These are phyloP conservation scores for Pangasius krempfi DNA, from an alignment of 2,797 vertebrate genomes.

Conservation along the genomic window DNA sequence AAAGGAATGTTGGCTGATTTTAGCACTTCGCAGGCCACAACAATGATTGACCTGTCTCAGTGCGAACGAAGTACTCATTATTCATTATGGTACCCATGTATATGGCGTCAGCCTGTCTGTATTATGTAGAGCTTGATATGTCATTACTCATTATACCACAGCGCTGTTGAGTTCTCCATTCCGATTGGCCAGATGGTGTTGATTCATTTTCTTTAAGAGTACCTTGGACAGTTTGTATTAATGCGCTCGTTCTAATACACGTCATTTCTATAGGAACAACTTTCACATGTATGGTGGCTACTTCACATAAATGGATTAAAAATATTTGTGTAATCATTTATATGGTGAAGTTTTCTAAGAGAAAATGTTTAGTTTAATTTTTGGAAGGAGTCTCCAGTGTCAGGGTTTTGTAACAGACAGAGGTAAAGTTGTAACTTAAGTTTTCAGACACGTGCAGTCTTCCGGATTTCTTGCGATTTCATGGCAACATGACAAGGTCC, in stretches of 20 bases:
- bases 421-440: no score
- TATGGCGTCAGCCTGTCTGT: neutral
- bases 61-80: neutral
- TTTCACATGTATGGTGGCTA: neutral
- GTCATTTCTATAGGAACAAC: neutral
- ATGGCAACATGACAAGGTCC: no score
- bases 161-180: neutral
- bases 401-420: neutral
- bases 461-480: no score
- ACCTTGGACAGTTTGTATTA: neutral
- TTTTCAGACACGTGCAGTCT: no score
- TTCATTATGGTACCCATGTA: neutral
- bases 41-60: neutral
- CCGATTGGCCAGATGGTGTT: neutral
- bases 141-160: neutral
- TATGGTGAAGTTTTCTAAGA: neutral
- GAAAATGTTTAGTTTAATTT: neutral
- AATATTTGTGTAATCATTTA: neutral
- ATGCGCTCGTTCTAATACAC: neutral
- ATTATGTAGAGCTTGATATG: neutral
- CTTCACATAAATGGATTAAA: neutral
- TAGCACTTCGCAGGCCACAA: neutral
- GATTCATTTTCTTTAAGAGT: neutral
- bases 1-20: neutral
- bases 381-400: neutral